Conservation (phyloP, 2,888 invertebrate species). For the Scaptomyza parva region DNA sequence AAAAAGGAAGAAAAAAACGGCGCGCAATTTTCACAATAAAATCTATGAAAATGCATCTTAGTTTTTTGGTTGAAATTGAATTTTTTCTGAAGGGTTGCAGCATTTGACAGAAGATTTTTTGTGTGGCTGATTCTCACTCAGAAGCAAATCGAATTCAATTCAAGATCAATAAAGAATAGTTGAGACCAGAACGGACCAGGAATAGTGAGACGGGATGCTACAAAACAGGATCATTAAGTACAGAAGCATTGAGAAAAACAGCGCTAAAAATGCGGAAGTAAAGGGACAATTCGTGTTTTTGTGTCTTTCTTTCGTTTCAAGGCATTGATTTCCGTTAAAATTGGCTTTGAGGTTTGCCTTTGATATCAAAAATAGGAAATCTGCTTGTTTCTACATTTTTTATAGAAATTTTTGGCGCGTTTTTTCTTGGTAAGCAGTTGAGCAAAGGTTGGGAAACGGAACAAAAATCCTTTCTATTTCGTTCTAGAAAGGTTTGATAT, state of each 20-base stretch:
- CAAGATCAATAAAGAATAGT: constrained; percentile 73
- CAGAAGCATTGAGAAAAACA: constrained; percentile 31
- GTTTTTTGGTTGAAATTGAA: constrained; percentile 16
- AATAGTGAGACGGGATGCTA: background rate
- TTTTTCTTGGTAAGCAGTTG: constrained; percentile 24
- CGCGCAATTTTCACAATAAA: constrained; percentile 56
- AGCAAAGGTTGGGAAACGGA: background rate
- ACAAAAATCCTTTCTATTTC: background rate
- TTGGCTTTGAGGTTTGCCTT: constrained; percentile 47
- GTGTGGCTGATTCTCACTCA: constrained; percentile 66
- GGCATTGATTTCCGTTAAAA: constrained; percentile 58
- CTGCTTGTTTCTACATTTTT: constrained; percentile 7
- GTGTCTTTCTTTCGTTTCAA: constrained; percentile 7
- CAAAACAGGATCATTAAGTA: constrained; percentile 20
- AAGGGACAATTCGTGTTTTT: constrained; percentile 52
- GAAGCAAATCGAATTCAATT: constrained; percentile 71
- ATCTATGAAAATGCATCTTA: constrained; percentile 62
- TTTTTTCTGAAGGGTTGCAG: constrained; percentile 67
- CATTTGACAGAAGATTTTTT: constrained; percentile 61
- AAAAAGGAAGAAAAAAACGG: constrained; percentile 46
- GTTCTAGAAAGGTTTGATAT: background rate
- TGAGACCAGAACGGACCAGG: constrained; percentile 42
- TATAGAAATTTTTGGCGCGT: constrained; percentile 46
- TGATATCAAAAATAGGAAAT: constrained; percentile 49
- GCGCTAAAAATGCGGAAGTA: constrained; percentile 75